These are phyloP conservation scores for Octodon degus DNA, from an alignment of 2,113 vertebrate genomes.

Conservation along the genomic window DNA sequence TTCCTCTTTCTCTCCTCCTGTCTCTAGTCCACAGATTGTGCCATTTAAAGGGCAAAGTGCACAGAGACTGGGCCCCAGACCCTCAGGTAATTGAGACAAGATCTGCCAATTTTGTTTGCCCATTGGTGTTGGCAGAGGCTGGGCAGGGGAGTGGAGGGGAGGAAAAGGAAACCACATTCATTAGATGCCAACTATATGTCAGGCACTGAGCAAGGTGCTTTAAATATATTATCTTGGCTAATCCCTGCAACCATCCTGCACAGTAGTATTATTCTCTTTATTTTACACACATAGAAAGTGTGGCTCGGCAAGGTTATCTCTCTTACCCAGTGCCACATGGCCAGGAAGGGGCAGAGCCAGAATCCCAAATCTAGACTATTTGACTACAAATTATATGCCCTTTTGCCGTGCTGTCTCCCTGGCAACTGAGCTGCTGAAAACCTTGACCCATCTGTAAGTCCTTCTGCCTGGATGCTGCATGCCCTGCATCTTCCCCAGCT, in stretches of 20 bases:
- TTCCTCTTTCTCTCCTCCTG: not conserved
- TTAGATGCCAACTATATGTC: slow-evolving; percentile 72
- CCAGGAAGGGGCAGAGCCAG: slow-evolving; percentile 10
- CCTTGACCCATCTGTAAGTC: not conserved
- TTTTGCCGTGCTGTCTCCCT: not conserved
- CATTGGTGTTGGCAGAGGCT: slow-evolving; percentile 64
- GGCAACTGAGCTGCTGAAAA: not conserved
- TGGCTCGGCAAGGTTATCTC: slow-evolving; percentile 58
- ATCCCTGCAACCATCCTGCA: slow-evolving; percentile 49
- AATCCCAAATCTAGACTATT: not conserved
- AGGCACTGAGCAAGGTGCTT: slow-evolving; percentile 66
- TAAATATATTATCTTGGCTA: slow-evolving; percentile 63
- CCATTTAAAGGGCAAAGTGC: not conserved
- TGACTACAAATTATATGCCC: not conserved
- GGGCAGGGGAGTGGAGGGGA: not conserved
- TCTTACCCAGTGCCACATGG: slow-evolving; percentile 39
- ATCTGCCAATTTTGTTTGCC: slow-evolving; percentile 62
- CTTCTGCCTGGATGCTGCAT: slow-evolving; percentile 30
- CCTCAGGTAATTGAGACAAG: slow-evolving; percentile 50
- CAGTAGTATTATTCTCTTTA: slow-evolving; percentile 68
- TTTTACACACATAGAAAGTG: slow-evolving; percentile 49
- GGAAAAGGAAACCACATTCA: slow-evolving; percentile 69
- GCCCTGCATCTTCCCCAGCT: not conserved
- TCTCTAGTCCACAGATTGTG: not conserved
- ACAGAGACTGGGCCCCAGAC: not conserved